phyloP scores from a whole-genome alignment of 2,113 vertebrate genomes.

The Cynocephalus volans region DNA sequence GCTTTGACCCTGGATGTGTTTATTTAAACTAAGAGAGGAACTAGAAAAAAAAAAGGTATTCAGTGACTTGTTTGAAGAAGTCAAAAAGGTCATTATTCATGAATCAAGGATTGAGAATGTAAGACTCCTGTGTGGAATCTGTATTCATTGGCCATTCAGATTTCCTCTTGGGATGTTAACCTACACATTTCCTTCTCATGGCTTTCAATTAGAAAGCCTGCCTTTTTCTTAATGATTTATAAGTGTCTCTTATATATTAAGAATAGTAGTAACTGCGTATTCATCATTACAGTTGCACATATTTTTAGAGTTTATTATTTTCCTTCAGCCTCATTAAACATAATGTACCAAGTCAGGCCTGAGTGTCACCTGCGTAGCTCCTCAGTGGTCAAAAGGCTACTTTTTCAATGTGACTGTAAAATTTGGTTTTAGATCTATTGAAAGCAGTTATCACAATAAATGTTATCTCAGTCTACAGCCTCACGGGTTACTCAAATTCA shows the following conservation, averaged over 20 bases:
- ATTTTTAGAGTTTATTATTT: neutral
- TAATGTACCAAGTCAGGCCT: neutral
- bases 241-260: slow-evolving; percentile 21
- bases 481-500: neutral
- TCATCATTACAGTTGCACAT: neutral
- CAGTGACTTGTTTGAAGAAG: slow-evolving; percentile 19
- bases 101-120: neutral
- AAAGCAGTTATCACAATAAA: neutral
- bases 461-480: accelerated
- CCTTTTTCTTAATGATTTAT: neutral
- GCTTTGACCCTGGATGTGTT: slow-evolving; percentile 2
- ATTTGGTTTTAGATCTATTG: neutral
- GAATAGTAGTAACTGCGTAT: neutral
- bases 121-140: neutral
- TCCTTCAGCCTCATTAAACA: neutral
- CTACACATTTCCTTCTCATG: neutral
- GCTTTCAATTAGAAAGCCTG: neutral
- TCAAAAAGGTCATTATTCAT: neutral
- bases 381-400: neutral
- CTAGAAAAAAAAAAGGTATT: neutral
- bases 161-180: neutral
- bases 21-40: slow-evolving; percentile 28
- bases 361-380: neutral
- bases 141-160: neutral
- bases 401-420: neutral